These are phyloP conservation scores for Hemibagrus guttatus DNA, from an alignment of 2,797 vertebrate species.

Conservation along the genomic window DNA sequence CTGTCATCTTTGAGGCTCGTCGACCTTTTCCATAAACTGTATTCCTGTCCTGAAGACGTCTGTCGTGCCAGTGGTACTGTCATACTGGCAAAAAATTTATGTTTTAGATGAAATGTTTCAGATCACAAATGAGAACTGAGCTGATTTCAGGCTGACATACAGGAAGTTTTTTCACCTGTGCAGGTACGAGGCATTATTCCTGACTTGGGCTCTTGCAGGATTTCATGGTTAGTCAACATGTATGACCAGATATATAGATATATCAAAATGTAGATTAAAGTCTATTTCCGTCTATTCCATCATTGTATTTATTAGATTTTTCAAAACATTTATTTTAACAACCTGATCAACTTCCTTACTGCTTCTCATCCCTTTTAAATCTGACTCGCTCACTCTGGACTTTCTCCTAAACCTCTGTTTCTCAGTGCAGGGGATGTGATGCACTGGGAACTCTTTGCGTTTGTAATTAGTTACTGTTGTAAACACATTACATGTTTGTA, in stretches of 20 bases:
- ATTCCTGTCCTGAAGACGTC: not conserved
- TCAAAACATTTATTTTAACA: not conserved
- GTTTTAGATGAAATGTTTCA: constrained; percentile 14
- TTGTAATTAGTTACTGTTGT: not conserved
- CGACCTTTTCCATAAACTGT: constrained; percentile 21
- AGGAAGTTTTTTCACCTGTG: not conserved
- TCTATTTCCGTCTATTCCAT: too few relatives aligned
- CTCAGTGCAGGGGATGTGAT: not conserved
- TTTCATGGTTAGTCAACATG: not conserved
- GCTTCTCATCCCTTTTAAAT: not conserved
- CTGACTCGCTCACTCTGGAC: not conserved
- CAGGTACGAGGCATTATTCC: constrained; percentile 36
- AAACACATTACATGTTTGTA: not conserved
- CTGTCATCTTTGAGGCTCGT: not conserved
- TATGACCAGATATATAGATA: too few relatives aligned
- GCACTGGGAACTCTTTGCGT: not conserved
- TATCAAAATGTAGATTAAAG: too few relatives aligned
- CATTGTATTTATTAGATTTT: not conserved
- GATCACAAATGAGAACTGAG: not conserved
- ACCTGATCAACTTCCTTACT: not conserved
- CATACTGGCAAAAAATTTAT: not conserved
- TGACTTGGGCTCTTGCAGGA: not conserved
- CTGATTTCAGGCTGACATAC: not conserved
- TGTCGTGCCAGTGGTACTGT: not conserved
- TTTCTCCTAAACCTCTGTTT: not conserved